Evolutionary conservation across 2,888 invertebrate species (phyloP), one percentile per base, ranked within the genome.

Genomic region (Nysson spinosus): DNA sequence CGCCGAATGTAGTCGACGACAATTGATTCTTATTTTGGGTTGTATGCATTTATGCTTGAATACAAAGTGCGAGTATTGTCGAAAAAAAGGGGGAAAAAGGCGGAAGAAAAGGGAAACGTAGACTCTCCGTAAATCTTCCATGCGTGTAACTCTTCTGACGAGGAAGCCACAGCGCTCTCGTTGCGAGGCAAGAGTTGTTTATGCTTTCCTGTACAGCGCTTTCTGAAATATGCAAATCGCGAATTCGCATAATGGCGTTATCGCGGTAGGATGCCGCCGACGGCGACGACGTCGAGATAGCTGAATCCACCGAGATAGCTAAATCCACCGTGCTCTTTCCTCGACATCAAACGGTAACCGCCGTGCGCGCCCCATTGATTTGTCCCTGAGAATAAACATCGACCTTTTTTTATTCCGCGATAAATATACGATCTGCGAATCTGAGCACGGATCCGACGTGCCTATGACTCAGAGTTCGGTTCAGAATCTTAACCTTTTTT

Each of bases 191-290:
- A n/a, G 80, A 79, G 84, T 86, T 86, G 85, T 86, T 86, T 86
- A 86, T 86, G 86, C 83, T 86, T 86, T 86, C 86, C 86, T 86
- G 85, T 83, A 80, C 79, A 77, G 77, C 83, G 82, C 81, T 86
- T 84, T 85, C 85, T 85, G 84, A 85, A 85, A 85, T 86, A 86
- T 86, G 86, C 86, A 85, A 86, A 86, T 86, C 84, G 79, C 80
- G 83, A 80, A 83, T 84, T 83, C 85, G 83, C 84, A 85, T 85
- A 85, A 84, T 85, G 81, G 84, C 80, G 84, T 83, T 75, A 75
- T 75, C 83, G 83, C 81, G 80, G 83, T 81, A 77, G 80, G 79
- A 80, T 76, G 74, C 75, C 72, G 72, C 71, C 70, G 72, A 49
- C 68, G 64, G 40, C 73, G 63, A 56, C 73, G 64, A 57, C 60